Evolutionary conservation across 2,888 invertebrate genomes (phyloP), one percentile per base, ranked within the genome.

Genomic region (Habroteleia sp.): DNA sequence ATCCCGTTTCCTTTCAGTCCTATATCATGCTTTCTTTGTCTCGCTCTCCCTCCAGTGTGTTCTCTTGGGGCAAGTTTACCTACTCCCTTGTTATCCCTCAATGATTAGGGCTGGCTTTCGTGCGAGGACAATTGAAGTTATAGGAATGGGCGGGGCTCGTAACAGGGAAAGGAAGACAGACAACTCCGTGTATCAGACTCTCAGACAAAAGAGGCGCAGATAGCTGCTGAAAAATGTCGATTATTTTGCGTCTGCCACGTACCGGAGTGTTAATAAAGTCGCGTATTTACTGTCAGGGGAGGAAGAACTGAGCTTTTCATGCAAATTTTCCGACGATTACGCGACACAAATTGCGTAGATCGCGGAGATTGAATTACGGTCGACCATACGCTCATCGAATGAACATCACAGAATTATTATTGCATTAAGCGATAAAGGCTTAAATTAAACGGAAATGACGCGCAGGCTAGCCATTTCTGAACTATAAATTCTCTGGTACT

Each of bases 101-200:
- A 81, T 84, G 81, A 84, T 85, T 83, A 84, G 83, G 85, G 85
- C 82, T 84, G 86, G 83, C 82, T 84, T 82, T 77, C 75, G 77
- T 80, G 62, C 77, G 73, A 77, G 83, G 80, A 85, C 86, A 87
- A 86, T 86, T 81, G 80, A 82, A 83, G 83, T 80, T 82, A 82
- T 81, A 76, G 74, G 69, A 81, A 81, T 81, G 76, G 87, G 87
- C 86, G 86, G 85, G 77, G 85, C 83, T 52, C 75, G 60, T 46
- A 52, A 46, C 33, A 44, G 46, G 54, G 56, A 35, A 44, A 52
- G 42, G 31, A 39, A 65, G 63, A 50, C 14, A 46, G 11, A n/a
- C 39, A 17, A 48, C 27, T 41, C 33, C 29, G 11, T 13, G 27
- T 62, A 62, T 62, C 62, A 29, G 17, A 62, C 5, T 8, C 25